phyloP scores from a whole-genome alignment of 1,140 invertebrate species.

The Homalodisca vitripennis region DNA sequence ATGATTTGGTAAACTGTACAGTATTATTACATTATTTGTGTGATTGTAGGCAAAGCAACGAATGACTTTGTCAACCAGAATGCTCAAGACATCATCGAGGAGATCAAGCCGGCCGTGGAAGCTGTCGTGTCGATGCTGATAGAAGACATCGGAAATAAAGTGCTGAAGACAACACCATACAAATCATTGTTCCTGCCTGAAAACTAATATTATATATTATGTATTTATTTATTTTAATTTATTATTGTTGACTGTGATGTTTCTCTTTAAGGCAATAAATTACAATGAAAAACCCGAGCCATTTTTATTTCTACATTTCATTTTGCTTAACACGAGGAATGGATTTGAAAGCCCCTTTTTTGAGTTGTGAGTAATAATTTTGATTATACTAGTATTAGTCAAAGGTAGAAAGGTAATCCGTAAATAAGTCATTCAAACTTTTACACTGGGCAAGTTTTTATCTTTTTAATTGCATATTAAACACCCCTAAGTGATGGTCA shows the following conservation, averaged over 20 bases:
- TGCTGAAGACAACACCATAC: constrained; percentile 51
- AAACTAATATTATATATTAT: constrained; percentile 13
- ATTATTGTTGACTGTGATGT: constrained; percentile 15
- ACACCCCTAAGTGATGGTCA: too few relatives aligned
- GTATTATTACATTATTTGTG: too few relatives aligned
- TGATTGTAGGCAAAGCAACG: constrained; percentile 45
- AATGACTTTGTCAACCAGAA: constrained; percentile 54
- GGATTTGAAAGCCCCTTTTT: too few relatives aligned
- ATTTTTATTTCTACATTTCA: background rate
- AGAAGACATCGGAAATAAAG: constrained; percentile 54
- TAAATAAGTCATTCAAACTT: too few relatives aligned
- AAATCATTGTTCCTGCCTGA: constrained; percentile 50
- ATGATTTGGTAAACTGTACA: too few relatives aligned
- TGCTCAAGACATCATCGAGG: constrained; percentile 50
- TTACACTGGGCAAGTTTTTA: too few relatives aligned
- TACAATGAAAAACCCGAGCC: background rate
- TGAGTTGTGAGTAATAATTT: too few relatives aligned
- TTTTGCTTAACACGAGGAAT: too few relatives aligned
- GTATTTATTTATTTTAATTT: constrained; percentile 18
- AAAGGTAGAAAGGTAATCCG: too few relatives aligned
- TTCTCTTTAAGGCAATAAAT: background rate
- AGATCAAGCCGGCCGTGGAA: constrained; percentile 54
- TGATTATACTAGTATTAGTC: too few relatives aligned
- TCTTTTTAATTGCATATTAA: too few relatives aligned
- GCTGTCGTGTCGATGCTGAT: constrained; percentile 52